These are phyloP conservation scores for Pampus argenteus DNA, from an alignment of 2,797 vertebrate genomes.

Conservation along the genomic window DNA sequence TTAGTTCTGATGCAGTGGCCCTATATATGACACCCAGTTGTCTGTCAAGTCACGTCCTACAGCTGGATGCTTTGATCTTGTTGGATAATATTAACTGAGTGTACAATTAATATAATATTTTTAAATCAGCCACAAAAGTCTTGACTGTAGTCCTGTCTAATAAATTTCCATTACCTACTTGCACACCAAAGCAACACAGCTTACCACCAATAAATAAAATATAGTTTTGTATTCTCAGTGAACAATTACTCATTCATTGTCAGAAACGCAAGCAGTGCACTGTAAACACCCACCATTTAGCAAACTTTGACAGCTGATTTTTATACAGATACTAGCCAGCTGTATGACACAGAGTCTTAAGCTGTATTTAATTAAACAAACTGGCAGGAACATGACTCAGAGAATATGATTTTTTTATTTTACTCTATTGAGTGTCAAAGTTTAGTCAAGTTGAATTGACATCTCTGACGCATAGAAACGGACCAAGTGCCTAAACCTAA, in stretches of 20 bases:
- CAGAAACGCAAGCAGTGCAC: constrained; percentile 21
- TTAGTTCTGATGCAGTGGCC: too few relatives aligned
- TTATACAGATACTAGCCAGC: not conserved
- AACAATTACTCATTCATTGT: constrained; percentile 36
- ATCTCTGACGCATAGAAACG: too few relatives aligned
- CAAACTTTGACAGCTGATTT: constrained; percentile 11
- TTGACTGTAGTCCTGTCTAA: constrained; percentile 40
- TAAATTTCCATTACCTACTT: constrained; percentile 47
- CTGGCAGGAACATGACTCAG: not conserved
- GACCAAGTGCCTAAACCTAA: not conserved
- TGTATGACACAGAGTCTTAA: not conserved
- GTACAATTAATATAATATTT: constrained; percentile 34
- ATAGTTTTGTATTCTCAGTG: constrained; percentile 23
- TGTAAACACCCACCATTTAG: constrained; percentile 2
- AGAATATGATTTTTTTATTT: not conserved
- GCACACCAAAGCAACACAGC: constrained; percentile 46
- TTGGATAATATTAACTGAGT: constrained; percentile 24
- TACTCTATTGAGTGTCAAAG: not conserved
- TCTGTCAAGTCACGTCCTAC: not conserved
- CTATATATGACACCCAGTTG: too few relatives aligned
- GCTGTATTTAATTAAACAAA: not conserved
- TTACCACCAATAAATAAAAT: constrained; percentile 49
- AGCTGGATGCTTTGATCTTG: not conserved
- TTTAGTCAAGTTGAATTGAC: too few relatives aligned
- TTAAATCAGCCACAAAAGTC: constrained; percentile 18